A percentile compares a stretch with the other conserved stretches of the same genome.
Conservation (phyloP, 2,113 vertebrate genomes). For the Chionodraco myersi region DNA sequence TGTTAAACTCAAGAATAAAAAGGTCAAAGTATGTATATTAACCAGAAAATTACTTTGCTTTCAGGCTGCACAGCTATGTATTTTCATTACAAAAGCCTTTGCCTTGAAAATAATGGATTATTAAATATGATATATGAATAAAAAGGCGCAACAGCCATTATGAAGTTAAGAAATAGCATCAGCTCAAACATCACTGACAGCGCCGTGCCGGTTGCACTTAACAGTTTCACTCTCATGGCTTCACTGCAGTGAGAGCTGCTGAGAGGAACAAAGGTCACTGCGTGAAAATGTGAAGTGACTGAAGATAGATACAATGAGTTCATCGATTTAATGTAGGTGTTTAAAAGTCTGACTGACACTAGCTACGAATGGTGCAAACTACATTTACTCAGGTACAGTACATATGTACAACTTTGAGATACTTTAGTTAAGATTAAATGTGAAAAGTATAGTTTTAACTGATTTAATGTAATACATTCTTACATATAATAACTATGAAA, state of each 20-base stretch:
- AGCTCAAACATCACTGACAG: conserved; percentile 41
- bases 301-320: conserved; percentile 31
- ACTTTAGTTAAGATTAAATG: neutral
- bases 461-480: neutral
- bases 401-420: neutral
- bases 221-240: conserved; percentile 30
- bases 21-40: conserved; percentile 22
- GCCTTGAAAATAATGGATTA: conserved; percentile 53
- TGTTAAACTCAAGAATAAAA: conserved; percentile 8
- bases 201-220: conserved; percentile 54
- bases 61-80: conserved; percentile 5
- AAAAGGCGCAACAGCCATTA: conserved; percentile 45
- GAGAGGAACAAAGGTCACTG: conserved; percentile 42
- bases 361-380: neutral
- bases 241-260: conserved; percentile 31
- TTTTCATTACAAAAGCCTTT: conserved; percentile 25
- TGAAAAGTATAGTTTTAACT: neutral
- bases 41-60: neutral
- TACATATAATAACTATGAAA: neutral
- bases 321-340: conserved; percentile 27
- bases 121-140: conserved; percentile 34
- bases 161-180: conserved; percentile 41
- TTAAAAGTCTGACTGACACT: conserved; percentile 15
- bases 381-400: conserved; percentile 8
- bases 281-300: conserved; percentile 46